Evolutionary conservation across 2,797 vertebrate species (phyloP).

Genomic region (Sphenodon punctatus): DNA sequence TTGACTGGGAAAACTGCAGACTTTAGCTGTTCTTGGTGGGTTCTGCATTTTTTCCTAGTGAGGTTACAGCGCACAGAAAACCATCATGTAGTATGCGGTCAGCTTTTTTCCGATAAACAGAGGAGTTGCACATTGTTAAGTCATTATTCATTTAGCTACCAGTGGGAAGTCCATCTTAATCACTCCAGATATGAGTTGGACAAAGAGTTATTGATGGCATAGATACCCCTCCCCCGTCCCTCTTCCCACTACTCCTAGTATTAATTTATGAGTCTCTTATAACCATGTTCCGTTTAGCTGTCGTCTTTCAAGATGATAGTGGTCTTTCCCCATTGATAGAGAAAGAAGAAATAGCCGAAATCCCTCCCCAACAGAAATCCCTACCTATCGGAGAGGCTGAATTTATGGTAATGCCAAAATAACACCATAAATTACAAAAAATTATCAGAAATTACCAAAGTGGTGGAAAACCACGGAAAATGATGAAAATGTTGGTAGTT

Average conservation of each 20-base stretch:
- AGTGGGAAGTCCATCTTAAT: slow-evolving; percentile 4
- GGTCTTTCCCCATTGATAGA: neutral
- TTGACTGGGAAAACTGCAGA: slow-evolving; percentile 25
- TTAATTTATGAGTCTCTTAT: neutral
- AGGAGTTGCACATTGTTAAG: slow-evolving; percentile 37
- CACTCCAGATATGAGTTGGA: neutral
- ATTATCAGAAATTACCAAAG: too few species aligned
- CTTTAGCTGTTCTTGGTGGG: slow-evolving; percentile 50
- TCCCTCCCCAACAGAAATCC: neutral
- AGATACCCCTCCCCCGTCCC: neutral
- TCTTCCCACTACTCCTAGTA: fast-evolving
- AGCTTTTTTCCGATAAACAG: slow-evolving; percentile 60
- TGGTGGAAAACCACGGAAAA: too few species aligned
- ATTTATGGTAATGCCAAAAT: too few species aligned
- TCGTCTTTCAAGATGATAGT: neutral
- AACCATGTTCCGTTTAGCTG: neutral
- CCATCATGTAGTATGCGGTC: slow-evolving; percentile 45
- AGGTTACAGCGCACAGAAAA: slow-evolving; percentile 61
- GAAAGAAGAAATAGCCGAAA: neutral
- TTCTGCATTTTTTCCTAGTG: slow-evolving; percentile 77
- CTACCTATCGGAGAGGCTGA: neutral
- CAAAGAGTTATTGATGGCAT: neutral
- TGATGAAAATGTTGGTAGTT: too few species aligned
- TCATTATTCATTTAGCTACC: neutral
- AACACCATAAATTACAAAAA: too few species aligned